Evolutionary conservation across 1,140 invertebrate species (phyloP).

Genomic region (Diachasma alloeum): DNA sequence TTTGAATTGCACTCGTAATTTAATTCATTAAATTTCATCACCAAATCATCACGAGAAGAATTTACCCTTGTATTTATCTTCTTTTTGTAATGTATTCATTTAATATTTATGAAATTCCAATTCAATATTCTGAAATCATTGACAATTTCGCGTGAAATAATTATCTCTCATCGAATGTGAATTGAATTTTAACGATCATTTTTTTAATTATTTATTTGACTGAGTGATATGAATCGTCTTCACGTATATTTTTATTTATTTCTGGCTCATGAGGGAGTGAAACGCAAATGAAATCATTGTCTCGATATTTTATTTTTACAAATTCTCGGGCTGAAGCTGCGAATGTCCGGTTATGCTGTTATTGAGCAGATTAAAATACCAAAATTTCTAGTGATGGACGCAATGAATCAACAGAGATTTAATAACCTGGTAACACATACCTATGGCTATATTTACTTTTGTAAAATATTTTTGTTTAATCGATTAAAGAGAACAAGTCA

Average conservation of each 20-base stretch:
- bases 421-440: constrained; percentile 36
- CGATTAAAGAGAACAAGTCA: constrained; percentile 38
- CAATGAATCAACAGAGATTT: constrained; percentile 15
- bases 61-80: background rate
- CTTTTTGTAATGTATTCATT: background rate
- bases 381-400: background rate
- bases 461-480: constrained; percentile 59
- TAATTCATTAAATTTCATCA: background rate
- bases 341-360: constrained; percentile 13
- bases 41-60: background rate
- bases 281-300: too few species aligned
- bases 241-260: too few species aligned
- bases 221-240: background rate
- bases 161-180: background rate
- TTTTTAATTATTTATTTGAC: constrained; percentile 1
- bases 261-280: too few species aligned
- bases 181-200: background rate
- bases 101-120: background rate
- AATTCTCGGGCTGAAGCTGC: background rate
- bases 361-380: background rate
- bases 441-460: constrained; percentile 54
- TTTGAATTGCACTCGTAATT: background rate
- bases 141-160: background rate
- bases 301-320: too few species aligned
- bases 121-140: background rate